phyloP scores from a whole-genome alignment of 1,140 invertebrate species.

The Pomphorhynchus laevis region DNA sequence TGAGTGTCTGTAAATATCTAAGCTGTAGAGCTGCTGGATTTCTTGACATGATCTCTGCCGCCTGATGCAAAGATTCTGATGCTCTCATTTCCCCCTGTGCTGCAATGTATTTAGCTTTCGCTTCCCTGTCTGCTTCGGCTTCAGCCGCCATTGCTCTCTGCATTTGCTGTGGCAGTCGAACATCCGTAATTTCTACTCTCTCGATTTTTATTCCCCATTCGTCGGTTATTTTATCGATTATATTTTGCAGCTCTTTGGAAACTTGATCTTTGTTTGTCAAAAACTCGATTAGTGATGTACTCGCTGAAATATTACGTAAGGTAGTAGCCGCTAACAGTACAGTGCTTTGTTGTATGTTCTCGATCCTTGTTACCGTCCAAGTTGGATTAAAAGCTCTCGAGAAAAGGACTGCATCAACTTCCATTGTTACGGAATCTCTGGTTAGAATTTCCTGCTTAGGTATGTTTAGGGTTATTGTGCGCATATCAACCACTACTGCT shows the following conservation, averaged over 20 bases:
- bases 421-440: conserved; percentile 11
- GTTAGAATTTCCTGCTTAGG: conserved; percentile 12
- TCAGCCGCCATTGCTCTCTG: conserved; percentile 17
- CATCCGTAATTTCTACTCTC: conserved; percentile 12
- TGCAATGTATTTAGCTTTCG: conserved; percentile 15
- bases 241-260: conserved; percentile 7
- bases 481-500: conserved; percentile 9
- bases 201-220: conserved; percentile 10
- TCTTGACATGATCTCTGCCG: conserved; percentile 7
- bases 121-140: conserved; percentile 17
- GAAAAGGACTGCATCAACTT: conserved; percentile 11
- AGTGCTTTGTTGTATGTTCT: conserved; percentile 10
- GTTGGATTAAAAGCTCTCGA: conserved; percentile 10
- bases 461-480: conserved; percentile 11
- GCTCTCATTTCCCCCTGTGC: conserved; percentile 10
- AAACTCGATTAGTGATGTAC: conserved; percentile 10
- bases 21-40: conserved; percentile 46
- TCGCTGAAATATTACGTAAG: conserved; percentile 11
- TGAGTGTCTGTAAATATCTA: conserved; percentile 39
- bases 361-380: conserved; percentile 11
- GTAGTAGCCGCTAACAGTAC: conserved; percentile 10
- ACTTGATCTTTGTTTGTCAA: conserved; percentile 10
- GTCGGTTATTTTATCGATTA: conserved; percentile 8
- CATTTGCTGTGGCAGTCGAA: conserved; percentile 14
- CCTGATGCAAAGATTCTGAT: conserved; percentile 7